A percentile compares a stretch with the other conserved stretches of the same genome.
phyloP scores from a whole-genome alignment of 2,888 invertebrate species.

The Aelia acuminata region DNA sequence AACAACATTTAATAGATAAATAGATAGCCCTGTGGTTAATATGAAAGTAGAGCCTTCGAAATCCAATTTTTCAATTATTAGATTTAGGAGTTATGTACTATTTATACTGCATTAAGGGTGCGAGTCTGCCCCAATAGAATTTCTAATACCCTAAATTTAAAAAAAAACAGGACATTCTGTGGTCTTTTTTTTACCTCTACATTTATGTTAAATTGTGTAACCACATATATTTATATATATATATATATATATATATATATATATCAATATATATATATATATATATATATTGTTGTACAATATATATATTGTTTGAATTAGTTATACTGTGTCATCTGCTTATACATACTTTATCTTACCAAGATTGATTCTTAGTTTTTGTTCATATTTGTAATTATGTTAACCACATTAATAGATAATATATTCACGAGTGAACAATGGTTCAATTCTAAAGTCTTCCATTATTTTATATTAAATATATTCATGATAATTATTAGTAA shows the following conservation, averaged over 20 bases:
- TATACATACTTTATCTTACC: slow-evolving; percentile 2
- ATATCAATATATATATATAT: no score
- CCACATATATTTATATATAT: neutral
- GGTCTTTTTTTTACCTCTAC: neutral
- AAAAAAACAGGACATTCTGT: neutral
- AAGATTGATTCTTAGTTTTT: neutral
- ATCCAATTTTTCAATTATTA: no score
- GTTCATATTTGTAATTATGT: neutral
- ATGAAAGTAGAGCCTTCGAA: no score
- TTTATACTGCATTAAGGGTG: no score
- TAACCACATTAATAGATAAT: neutral
- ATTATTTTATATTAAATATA: slow-evolving; percentile 31
- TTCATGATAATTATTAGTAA: slow-evolving; percentile 8
- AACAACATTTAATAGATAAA: no score
- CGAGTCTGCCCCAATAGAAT: neutral
- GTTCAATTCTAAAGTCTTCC: slow-evolving; percentile 44
- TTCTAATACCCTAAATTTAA: neutral
- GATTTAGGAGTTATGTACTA: no score
- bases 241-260: no score
- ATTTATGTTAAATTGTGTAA: neutral
- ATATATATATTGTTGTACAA: no score
- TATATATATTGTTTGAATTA: neutral
- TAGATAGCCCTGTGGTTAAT: no score
- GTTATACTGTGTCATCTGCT: slow-evolving; percentile 23
- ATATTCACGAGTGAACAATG: neutral